Evolutionary conservation across 2,113 vertebrate genomes (phyloP).

Genomic region (Neomonachus schauinslandi): DNA sequence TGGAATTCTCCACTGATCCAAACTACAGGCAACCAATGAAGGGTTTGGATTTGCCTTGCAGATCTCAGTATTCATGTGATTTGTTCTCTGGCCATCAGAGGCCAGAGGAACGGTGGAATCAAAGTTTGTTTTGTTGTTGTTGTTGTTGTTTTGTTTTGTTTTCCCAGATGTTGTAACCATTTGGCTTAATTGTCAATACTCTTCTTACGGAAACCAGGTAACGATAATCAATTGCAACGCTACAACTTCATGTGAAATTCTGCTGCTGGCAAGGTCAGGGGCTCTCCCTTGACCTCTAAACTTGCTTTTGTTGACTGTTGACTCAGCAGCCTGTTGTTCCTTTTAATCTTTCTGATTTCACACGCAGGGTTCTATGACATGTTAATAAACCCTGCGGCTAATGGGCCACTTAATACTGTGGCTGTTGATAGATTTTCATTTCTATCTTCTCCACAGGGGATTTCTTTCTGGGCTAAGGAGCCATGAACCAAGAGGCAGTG

Average conservation of each 20-base stretch:
- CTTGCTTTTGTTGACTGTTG: constrained; percentile 38
- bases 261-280: constrained; percentile 34
- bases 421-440: constrained; percentile 4
- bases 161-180: constrained; percentile 28
- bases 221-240: background rate
- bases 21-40: constrained; percentile 71
- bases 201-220: constrained; percentile 51
- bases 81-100: background rate
- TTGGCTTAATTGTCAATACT: constrained; percentile 51
- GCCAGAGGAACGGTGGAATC: constrained; percentile 7
- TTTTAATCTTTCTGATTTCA: constrained; percentile 47
- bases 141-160: no score
- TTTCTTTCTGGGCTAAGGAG: background rate
- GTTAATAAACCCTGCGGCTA: constrained; percentile 17
- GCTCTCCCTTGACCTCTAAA: constrained; percentile 31
- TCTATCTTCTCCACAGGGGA: background rate
- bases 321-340: constrained; percentile 41
- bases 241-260: constrained; percentile 59
- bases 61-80: constrained; percentile 57
- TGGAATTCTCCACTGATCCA: constrained; percentile 82
- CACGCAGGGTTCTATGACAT: background rate
- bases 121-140: background rate
- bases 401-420: background rate
- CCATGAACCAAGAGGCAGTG: background rate
- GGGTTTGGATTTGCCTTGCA: constrained; percentile 61